phyloP scores from a whole-genome alignment of 2,888 invertebrate species.

The Drosophila ezoana region DNA sequence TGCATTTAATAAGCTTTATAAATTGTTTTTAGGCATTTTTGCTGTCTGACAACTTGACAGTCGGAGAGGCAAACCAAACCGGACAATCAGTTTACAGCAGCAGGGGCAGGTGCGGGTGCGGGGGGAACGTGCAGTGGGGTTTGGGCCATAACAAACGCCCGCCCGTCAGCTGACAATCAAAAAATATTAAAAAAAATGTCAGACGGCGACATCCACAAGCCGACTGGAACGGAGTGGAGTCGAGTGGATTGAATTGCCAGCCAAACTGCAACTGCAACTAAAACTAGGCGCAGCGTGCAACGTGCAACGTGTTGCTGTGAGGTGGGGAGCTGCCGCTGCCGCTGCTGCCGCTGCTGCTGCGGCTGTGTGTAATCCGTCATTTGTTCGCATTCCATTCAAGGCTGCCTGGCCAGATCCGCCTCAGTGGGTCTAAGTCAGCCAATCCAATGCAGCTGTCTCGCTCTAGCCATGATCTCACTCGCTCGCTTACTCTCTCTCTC shows the following conservation, averaged over 20 bases:
- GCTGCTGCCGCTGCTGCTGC: constrained; percentile 15
- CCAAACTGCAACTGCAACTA: constrained; percentile 26
- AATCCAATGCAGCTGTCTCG: constrained; percentile 11
- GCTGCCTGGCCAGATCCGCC: constrained; percentile 72
- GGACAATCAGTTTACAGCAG: constrained; percentile 11
- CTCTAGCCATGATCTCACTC: constrained; percentile 15
- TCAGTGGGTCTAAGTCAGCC: constrained; percentile 52
- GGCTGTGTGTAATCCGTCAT: constrained; percentile 59
- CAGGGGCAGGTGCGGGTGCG: neutral
- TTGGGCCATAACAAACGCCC: neutral
- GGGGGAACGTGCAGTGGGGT: no score
- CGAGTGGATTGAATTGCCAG: constrained; percentile 32
- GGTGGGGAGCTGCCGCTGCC: neutral
- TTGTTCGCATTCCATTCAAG: constrained; percentile 80
- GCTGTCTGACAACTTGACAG: constrained; percentile 51
- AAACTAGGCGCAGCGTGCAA: constrained; percentile 25
- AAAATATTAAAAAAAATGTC: constrained; percentile 48
- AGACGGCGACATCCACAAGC: constrained; percentile 51
- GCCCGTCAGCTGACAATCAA: constrained; percentile 74
- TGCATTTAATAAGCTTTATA: constrained; percentile 58
- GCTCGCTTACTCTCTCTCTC: neutral
- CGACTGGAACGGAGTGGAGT: constrained; percentile 21
- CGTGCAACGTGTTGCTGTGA: no score
- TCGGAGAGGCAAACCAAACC: constrained; percentile 24
- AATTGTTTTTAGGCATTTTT: constrained; percentile 54